phyloP scores from a whole-genome alignment of 1,140 invertebrate genomes.

The Lordiphosa stackelbergi region DNA sequence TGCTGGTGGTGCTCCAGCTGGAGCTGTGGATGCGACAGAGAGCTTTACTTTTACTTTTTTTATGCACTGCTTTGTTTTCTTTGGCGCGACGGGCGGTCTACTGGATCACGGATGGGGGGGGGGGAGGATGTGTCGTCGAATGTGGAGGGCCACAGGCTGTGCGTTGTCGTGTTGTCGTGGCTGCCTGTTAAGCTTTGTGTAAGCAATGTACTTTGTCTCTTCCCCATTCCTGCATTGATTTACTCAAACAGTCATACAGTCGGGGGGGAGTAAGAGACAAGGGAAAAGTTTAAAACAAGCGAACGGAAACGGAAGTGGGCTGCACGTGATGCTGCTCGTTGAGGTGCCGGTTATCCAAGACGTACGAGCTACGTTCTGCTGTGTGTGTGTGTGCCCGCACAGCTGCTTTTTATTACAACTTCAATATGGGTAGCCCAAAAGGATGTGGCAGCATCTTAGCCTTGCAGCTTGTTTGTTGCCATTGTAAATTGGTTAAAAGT shows the following conservation, averaged over 20 bases:
- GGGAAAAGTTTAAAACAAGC: constrained; percentile 68
- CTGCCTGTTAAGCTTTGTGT: constrained; percentile 71
- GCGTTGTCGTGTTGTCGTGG: constrained; percentile 39
- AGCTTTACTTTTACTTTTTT: constrained; percentile 69
- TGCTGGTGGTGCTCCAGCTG: constrained; percentile 6
- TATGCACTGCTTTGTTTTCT: constrained; percentile 69
- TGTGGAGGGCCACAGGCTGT: constrained; percentile 50
- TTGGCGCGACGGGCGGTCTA: constrained; percentile 14
- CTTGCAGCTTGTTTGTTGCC: constrained; percentile 51
- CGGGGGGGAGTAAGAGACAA: constrained; percentile 3
- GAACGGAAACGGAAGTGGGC: constrained; percentile 72
- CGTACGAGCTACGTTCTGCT: constrained; percentile 40
- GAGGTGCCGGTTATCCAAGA: constrained; percentile 64
- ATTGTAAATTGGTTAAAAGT: constrained; percentile 75
- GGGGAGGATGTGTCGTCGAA: not conserved
- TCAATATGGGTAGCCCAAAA: constrained; percentile 57
- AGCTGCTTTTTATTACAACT: constrained; percentile 73
- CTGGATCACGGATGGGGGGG: not conserved
- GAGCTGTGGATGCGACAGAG: constrained; percentile 59
- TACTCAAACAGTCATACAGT: constrained; percentile 43
- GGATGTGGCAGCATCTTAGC: constrained; percentile 44
- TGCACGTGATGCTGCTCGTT: constrained; percentile 73
- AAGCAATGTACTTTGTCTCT: constrained; percentile 69
- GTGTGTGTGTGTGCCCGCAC: constrained; percentile 26
- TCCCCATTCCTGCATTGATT: constrained; percentile 57